Evolutionary conservation across 1,140 invertebrate species (phyloP).

Genomic region (Nautilus pompilius): DNA sequence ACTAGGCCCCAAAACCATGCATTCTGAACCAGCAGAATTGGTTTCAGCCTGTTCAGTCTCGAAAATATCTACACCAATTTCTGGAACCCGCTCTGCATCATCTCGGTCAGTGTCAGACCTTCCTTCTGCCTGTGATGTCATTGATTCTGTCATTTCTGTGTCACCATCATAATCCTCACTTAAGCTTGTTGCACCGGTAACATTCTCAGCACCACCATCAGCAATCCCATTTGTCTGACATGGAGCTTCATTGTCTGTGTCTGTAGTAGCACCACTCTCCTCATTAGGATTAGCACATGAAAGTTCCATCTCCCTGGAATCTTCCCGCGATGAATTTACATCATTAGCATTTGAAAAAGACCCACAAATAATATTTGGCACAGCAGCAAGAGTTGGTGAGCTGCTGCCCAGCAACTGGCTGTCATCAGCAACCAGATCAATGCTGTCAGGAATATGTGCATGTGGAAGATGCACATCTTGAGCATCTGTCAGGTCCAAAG

Average conservation of each 20-base stretch:
- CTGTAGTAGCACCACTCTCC: no score
- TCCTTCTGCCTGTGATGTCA: background rate
- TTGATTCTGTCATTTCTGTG: slow-evolving; percentile 1
- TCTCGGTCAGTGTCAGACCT: background rate
- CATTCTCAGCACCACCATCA: background rate
- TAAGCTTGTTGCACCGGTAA: background rate
- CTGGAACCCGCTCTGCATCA: no score
- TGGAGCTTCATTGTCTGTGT: no score
- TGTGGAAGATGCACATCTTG: no score
- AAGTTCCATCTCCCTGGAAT: no score
- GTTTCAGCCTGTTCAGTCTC: background rate
- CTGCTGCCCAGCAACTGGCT: slow-evolving; percentile 3
- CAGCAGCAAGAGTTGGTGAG: slow-evolving; percentile 8
- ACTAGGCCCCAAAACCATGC: slow-evolving; percentile 5
- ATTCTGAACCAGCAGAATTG: slow-evolving; percentile 20
- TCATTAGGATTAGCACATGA: no score
- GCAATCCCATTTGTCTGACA: background rate
- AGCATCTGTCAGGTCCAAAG: no score
- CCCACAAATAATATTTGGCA: slow-evolving; percentile 22
- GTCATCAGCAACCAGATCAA: slow-evolving; percentile 7
- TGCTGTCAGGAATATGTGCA: background rate
- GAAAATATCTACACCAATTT: background rate
- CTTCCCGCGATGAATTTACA: no score
- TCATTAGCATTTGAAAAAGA: no score
- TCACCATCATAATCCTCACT: background rate